Evolutionary conservation across 2,113 vertebrate genomes (phyloP).

Genomic region (Apodemus speciosus): DNA sequence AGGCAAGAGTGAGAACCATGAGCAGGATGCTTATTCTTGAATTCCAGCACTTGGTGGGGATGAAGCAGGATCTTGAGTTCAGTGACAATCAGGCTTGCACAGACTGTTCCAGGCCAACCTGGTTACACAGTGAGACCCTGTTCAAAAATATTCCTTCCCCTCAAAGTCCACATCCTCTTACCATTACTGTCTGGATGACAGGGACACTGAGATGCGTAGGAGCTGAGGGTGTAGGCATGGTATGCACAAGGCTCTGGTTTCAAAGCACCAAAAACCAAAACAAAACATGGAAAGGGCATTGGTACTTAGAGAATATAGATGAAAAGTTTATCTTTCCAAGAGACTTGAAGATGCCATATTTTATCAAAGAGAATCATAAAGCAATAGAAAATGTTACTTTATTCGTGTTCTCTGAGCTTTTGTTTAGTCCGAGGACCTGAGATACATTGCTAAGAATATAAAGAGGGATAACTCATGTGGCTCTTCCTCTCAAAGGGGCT

Average conservation of each 20-base stretch:
- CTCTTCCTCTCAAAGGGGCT: constrained; percentile 8
- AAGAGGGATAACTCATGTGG: background rate
- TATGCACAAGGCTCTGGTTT: background rate
- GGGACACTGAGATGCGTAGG: constrained; percentile 4
- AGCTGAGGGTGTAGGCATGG: background rate
- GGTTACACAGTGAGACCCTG: background rate
- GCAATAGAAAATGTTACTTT: background rate
- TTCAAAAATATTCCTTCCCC: background rate
- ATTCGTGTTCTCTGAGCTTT: background rate
- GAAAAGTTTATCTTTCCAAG: background rate
- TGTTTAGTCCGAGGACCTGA: background rate
- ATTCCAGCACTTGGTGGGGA: background rate
- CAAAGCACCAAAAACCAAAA: background rate
- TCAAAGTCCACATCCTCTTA: background rate
- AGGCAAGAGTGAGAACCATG: background rate
- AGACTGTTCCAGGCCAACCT: background rate
- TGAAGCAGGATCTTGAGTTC: background rate
- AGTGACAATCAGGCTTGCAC: background rate
- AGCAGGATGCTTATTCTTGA: background rate
- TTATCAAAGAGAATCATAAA: constrained; percentile 27
- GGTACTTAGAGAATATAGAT: background rate
- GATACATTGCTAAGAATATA: background rate
- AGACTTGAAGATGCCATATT: background rate
- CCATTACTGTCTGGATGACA: background rate
- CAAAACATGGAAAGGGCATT: background rate